A percentile compares a stretch with the other conserved stretches of the same genome.
Conservation (phyloP, 2,888 invertebrate genomes). For the Nematopogon swammerdamellus region DNA sequence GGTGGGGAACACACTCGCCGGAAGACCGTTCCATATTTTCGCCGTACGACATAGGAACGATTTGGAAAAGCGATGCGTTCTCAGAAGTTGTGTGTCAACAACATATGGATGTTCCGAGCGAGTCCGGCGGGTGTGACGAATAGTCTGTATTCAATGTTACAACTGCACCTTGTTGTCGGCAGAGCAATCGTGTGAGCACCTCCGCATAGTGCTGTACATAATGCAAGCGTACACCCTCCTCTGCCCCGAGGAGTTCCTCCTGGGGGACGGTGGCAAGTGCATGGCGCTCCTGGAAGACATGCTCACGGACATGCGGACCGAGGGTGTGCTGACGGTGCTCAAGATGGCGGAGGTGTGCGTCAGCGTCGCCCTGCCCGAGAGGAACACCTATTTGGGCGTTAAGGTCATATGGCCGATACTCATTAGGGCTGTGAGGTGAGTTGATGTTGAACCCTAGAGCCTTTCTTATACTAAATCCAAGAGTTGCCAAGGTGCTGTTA, state of each 20-base stretch:
- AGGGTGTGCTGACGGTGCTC: slow-evolving; percentile 61
- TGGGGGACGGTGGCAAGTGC: slow-evolving; percentile 67
- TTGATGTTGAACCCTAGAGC: too few relatives aligned
- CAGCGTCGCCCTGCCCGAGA: slow-evolving; percentile 67
- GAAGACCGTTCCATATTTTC: too few relatives aligned
- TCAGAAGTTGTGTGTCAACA: too few relatives aligned
- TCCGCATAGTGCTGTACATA: slow-evolving; percentile 75
- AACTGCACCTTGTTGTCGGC: too few relatives aligned
- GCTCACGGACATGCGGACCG: slow-evolving; percentile 68
- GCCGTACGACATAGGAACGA: too few relatives aligned
- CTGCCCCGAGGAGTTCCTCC: slow-evolving; percentile 73
- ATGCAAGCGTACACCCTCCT: slow-evolving; percentile 79
- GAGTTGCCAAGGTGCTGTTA: too few relatives aligned
- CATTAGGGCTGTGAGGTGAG: slow-evolving; percentile 39
- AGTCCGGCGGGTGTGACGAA: too few relatives aligned
- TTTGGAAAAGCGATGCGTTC: too few relatives aligned
- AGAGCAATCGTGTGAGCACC: slow-evolving; percentile 81
- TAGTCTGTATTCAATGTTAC: too few relatives aligned
- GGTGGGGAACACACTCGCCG: too few relatives aligned
- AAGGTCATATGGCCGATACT: slow-evolving; percentile 48
- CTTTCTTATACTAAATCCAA: too few relatives aligned
- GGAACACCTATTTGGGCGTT: slow-evolving; percentile 66
- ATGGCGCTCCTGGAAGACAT: slow-evolving; percentile 68
- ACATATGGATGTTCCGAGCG: too few relatives aligned
- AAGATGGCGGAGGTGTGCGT: slow-evolving; percentile 75